Evolutionary conservation across 1,140 invertebrate species (phyloP), one percentile per base, ranked within the genome.

Genomic region (Sycophaga agraensis): DNA sequence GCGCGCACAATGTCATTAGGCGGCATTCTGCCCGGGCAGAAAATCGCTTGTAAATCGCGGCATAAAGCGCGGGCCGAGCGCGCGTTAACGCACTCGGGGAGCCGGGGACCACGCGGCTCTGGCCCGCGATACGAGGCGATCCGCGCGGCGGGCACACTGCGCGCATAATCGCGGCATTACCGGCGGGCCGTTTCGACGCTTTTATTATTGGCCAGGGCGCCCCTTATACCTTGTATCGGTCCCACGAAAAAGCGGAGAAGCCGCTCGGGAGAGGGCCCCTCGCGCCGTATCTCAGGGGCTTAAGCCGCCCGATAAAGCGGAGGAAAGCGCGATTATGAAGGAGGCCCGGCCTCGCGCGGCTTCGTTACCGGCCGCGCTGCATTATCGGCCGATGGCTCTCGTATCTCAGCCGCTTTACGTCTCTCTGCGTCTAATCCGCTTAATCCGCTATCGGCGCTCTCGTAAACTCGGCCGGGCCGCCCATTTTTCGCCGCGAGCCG

Each of bases 361-460:
- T n/a, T n/a, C n/a, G n/a, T n/a, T n/a, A n/a, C n/a, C n/a, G n/a
- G n/a, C n/a, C n/a, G n/a, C n/a, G n/a, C n/a, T n/a, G n/a, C n/a
- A n/a, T n/a, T n/a, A n/a, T n/a, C n/a, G n/a, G n/a, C n/a, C n/a
- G n/a, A n/a, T n/a, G n/a, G n/a, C n/a, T 4, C 24, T 24, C 55
- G 42, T 48, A 57, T 48, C 43, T 57, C 43, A 45, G 28, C 17
- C 40, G 37, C 9, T 56, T 56, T 45, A 35, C 54, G 54, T 56
- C 54, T 45, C 40, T 45, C 34, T 56, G 34, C 46, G 46, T 11
- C 46, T 49, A 49, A 49, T 49, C 46, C 46, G 14, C 24, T 31
- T 49, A 49, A 49, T 49, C 46, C 24, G 31, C 24, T 49, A 50
- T 21, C 21, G 48, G 31, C 16, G 28, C 28, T 4, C 28, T 4